These are phyloP conservation scores for Cetonia aurata DNA, from an alignment of 2,888 invertebrate genomes.

Conservation along the genomic window DNA sequence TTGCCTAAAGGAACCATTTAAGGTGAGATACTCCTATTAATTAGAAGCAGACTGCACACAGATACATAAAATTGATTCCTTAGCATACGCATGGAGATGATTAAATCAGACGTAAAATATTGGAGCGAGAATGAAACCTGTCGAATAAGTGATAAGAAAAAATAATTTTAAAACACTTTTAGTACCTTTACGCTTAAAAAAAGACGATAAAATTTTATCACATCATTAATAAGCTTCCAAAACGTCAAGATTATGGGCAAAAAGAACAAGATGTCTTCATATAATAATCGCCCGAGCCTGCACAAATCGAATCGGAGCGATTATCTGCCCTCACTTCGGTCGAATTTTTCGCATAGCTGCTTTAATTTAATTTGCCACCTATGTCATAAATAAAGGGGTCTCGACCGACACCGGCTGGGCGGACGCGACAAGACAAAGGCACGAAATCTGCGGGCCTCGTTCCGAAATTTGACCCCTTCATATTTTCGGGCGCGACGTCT, in stretches of 20 bases:
- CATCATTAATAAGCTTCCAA: conserved; percentile 12
- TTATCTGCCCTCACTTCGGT: conserved; percentile 16
- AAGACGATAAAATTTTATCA: too few species aligned
- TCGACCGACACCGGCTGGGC: conserved; percentile 7
- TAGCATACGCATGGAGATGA: too few species aligned
- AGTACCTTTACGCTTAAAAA: too few species aligned
- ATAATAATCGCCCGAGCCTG: conserved; percentile 21
- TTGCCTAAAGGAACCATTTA: too few species aligned
- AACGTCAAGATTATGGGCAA: not conserved
- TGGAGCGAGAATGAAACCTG: too few species aligned
- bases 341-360: conserved; percentile 41
- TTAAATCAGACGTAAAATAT: too few species aligned
- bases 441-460: conserved; percentile 57
- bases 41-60: too few species aligned
- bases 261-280: conserved; percentile 28
- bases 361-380: conserved; percentile 50
- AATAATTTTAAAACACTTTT: too few species aligned
- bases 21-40: too few species aligned
- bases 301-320: conserved; percentile 40
- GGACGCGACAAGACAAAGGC: conserved; percentile 49
- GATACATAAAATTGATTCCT: too few species aligned
- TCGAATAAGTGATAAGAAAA: too few species aligned
- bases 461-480: conserved; percentile 54
- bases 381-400: conserved; percentile 52
- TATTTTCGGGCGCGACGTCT: conserved; percentile 11